Evolutionary conservation across 2,797 vertebrate species (phyloP).

Genomic region (Alauda arvensis): DNA sequence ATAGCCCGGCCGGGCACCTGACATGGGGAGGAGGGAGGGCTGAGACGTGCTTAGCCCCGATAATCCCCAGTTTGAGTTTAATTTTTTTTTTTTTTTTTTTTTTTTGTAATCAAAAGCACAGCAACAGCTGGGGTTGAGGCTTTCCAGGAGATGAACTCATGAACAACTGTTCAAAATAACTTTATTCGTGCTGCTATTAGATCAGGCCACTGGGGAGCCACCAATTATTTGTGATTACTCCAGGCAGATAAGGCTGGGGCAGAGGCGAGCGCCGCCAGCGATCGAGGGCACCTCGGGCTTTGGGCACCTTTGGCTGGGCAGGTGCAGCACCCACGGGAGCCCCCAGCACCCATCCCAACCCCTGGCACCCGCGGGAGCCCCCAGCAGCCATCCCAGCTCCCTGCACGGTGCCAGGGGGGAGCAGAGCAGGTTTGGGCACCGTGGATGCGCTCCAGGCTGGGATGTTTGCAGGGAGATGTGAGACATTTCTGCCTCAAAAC

Average conservation of each 20-base stretch:
- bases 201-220: constrained; percentile 55
- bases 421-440: not conserved
- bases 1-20: constrained; percentile 53
- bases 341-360: not conserved
- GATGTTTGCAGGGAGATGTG: not conserved
- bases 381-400: not conserved
- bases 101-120: constrained; percentile 46
- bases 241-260: constrained; percentile 23
- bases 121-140: constrained; percentile 67
- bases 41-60: constrained; percentile 46
- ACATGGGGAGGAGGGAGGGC: constrained; percentile 44
- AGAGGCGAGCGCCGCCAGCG: not conserved
- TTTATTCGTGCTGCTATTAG: constrained; percentile 53
- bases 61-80: constrained; percentile 48
- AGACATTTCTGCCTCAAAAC: not conserved
- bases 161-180: constrained; percentile 72
- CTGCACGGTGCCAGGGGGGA: not conserved
- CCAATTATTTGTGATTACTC: constrained; percentile 33
- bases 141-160: constrained; percentile 74
- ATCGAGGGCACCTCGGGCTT: not conserved
- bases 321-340: not conserved
- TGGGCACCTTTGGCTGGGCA: not conserved
- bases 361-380: not conserved
- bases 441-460: not conserved
- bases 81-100: not conserved